These are phyloP conservation scores for Drosophila kepulauana DNA, from an alignment of 1,140 invertebrate genomes.

Conservation along the genomic window DNA sequence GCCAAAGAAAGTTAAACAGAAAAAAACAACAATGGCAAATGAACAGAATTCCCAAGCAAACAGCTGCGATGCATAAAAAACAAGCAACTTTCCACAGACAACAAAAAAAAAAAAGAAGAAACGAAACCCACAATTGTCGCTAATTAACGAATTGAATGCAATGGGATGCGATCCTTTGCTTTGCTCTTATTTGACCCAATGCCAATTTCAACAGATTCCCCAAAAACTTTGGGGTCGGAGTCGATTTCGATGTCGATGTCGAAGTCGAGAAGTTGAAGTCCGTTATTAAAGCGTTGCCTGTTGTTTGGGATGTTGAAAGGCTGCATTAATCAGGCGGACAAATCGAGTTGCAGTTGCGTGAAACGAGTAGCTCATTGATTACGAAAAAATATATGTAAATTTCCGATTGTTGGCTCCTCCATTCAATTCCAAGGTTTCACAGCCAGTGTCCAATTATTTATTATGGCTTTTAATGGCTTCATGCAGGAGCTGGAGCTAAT, in stretches of 20 bases:
- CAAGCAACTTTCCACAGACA: conserved; percentile 55
- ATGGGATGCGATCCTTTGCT: conserved; percentile 21
- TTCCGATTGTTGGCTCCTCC: conserved; percentile 26
- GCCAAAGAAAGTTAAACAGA: conserved; percentile 4
- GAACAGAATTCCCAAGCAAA: conserved; percentile 35
- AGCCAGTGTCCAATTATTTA: conserved; percentile 60
- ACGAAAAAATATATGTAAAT: conserved; percentile 69
- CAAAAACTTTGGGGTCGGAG: not conserved
- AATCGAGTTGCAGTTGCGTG: conserved; percentile 62
- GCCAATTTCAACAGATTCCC: conserved; percentile 14
- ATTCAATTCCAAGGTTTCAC: conserved; percentile 64
- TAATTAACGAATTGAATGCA: conserved; percentile 55
- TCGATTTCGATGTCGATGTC: not conserved
- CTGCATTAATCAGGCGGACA: conserved; percentile 73
- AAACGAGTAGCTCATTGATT: conserved; percentile 75
- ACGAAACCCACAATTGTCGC: conserved; percentile 70
- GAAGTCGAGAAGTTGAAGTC: not conserved
- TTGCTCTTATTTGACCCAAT: conserved; percentile 50
- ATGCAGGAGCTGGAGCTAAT: conserved; percentile 55
- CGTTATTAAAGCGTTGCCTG: conserved; percentile 27
- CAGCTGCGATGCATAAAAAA: conserved; percentile 18
- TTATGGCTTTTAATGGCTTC: conserved; percentile 61
- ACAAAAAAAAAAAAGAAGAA: not conserved
- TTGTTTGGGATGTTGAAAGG: conserved; percentile 29
- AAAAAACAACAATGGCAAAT: conserved; percentile 13